Base-by-base conservation (phyloP, 2,113 vertebrate species). In the Pteropus alecto region DNA sequence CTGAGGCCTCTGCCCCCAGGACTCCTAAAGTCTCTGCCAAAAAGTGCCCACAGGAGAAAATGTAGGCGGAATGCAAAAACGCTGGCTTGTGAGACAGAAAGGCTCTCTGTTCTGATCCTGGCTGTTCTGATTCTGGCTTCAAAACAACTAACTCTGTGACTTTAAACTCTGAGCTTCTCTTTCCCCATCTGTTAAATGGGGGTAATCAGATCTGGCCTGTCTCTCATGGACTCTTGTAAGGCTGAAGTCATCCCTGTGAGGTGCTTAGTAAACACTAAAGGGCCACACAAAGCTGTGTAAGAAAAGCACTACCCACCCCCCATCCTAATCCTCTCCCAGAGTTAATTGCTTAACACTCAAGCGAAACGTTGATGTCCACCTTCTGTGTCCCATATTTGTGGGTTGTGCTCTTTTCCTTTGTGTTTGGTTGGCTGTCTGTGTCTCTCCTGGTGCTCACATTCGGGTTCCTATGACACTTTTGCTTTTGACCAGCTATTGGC, bases 91-190 rank as follows among this genome's bases (percentile, higher is more conserved):
- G 51, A 73, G 48, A 48, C 56, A 77, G 82, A 22, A 41, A 88
- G 65, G 67, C 74, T n/a, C 7, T 70, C 86, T 73, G 65, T 58
- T 94, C 88, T 78, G 33, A 46, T 61, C 78, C 63, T 71, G 54
- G 60, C 86, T 73, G 60, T 54, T 94, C 88, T 73, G 33, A 41
- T 61, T 78, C 73, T 79, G 54, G 56, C 56, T 68, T 54, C 15
- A 2, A 24, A 68, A 70, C 35, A n/a, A 9, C 43, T 3, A 38
- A 63, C 41, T 60, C 81, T 41, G 65, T 86, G 78, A 60, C 63
- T 41, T 81, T 48, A 35, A 63, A 21, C 19, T 54, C 65, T 48
- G 26, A 7, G 28, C 30, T 28, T 30, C n/a, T 94, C 43, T 87
- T 79, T 95, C 77, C 38, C 5, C 3, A 56, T 60, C 78, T 51